phyloP scores from a whole-genome alignment of 2,888 invertebrate genomes.

The Lydus trimaculatus region DNA sequence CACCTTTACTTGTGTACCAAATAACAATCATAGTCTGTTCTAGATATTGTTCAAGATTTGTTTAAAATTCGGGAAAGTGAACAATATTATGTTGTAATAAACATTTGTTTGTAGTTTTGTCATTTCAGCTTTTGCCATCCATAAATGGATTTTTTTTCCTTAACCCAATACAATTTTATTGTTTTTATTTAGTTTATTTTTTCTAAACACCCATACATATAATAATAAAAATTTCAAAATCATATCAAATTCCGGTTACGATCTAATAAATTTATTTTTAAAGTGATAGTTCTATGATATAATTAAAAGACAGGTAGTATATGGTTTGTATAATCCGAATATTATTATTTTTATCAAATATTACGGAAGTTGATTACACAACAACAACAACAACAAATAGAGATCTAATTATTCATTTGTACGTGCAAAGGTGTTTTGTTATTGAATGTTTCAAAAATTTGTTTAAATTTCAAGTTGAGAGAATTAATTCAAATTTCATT shows the following conservation, averaged over 20 bases:
- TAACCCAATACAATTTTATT: not conserved
- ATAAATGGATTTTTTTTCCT: not conserved
- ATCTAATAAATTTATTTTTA: conserved; percentile 3
- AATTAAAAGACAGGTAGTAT: not conserved
- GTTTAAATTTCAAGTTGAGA: too few species aligned
- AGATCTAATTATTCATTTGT: not conserved
- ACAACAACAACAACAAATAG: not conserved
- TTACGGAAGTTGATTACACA: not conserved
- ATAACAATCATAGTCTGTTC: conserved; percentile 26
- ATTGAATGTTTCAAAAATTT: too few species aligned
- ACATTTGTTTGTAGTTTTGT: not conserved
- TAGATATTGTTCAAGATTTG: conserved; percentile 20
- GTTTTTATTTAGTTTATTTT: not conserved
- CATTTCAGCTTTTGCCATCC: not conserved
- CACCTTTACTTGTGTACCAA: conserved; percentile 11
- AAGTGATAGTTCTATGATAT: not conserved
- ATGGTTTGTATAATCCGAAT: not conserved
- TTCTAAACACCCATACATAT: not conserved
- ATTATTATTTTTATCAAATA: not conserved
- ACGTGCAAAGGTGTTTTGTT: not conserved
- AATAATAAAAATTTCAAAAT: not conserved
- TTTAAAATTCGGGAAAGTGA: conserved; percentile 31
- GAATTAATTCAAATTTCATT: not conserved
- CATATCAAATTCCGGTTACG: conserved; percentile 1
- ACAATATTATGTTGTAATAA: conserved; percentile 5